Evolutionary conservation across 2,113 vertebrate species (phyloP).

Genomic region (Triplophysa tibetana): DNA sequence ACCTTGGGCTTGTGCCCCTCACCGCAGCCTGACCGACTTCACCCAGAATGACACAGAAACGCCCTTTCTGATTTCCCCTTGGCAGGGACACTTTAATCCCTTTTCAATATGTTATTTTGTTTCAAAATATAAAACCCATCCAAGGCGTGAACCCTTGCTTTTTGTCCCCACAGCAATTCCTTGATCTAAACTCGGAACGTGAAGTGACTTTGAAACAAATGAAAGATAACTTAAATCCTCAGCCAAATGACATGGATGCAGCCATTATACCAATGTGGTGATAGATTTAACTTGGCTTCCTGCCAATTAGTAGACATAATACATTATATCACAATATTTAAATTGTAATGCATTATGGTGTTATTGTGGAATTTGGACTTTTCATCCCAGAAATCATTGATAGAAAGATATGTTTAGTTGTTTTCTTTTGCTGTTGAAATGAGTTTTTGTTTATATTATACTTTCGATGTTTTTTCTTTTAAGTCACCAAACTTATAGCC

Average conservation of each 20-base stretch:
- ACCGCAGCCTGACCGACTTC: neutral
- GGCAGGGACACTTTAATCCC: conserved; percentile 19
- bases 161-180: neutral
- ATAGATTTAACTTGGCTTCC: neutral
- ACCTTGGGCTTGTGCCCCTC: neutral
- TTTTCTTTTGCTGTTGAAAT: no score
- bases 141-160: neutral
- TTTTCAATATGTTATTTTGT: conserved; percentile 11
- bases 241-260: neutral
- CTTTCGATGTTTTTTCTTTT: no score
- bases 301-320: no score
- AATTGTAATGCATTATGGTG: no score
- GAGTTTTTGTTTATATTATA: no score
- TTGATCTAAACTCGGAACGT: neutral
- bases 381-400: no score
- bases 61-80: neutral
- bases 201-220: conserved; percentile 16
- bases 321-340: no score
- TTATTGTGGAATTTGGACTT: no score
- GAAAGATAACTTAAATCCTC: neutral
- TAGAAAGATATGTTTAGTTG: no score
- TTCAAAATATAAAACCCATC: neutral
- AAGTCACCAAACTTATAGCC: no score
- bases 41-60: neutral
- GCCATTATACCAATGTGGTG: neutral